Percentiles rank a stretch among this genome's conserved stretches.
phyloP scores from a whole-genome alignment of 1,140 invertebrate genomes.

The Apis mellifera region Amel_HAv3.1 CM009938.2:7261001-7261500 shows the following conservation, averaged over 20 bases:
- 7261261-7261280: slow-evolving; percentile 86
- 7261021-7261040: too few species aligned
- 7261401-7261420: slow-evolving; percentile 92
- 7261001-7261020: too few species aligned
- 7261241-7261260: slow-evolving; percentile 87
- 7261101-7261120: slow-evolving; percentile 95
- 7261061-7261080: slow-evolving; percentile 83
- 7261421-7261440: slow-evolving; percentile 89
- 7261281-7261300: slow-evolving; percentile 92
- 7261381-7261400: slow-evolving; percentile 87
- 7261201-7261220: slow-evolving; percentile 86
- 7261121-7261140: slow-evolving; percentile 96
- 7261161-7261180: slow-evolving; percentile 83
- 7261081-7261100: slow-evolving; percentile 95
- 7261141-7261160: slow-evolving; percentile 93
- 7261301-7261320: slow-evolving; percentile 89
- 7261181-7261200: slow-evolving; percentile 90
- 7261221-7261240: slow-evolving; percentile 83
- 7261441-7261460: slow-evolving; percentile 87
- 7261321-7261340: slow-evolving; percentile 89
- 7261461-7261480: slow-evolving; percentile 86
- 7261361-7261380: slow-evolving; percentile 91
- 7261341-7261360: slow-evolving; percentile 93
- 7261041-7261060: background rate
- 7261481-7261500: slow-evolving; percentile 89